phyloP scores from a whole-genome alignment of 2,888 invertebrate genomes.

The Drosophila flavopinicola region DNA sequence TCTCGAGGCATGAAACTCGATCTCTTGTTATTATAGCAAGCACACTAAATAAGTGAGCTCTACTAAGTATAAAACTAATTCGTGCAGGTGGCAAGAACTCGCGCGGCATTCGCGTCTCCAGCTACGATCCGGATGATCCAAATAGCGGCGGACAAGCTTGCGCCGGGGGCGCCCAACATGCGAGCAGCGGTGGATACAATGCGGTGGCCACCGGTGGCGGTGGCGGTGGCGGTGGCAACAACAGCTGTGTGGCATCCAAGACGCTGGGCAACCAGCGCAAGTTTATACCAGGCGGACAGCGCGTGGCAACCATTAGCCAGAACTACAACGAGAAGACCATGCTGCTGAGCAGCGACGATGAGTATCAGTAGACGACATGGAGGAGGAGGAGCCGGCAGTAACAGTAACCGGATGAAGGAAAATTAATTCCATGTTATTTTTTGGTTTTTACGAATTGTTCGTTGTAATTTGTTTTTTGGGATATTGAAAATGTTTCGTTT shows the following conservation, averaged over 20 bases:
- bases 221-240: conserved; percentile 68
- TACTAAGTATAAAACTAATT: conserved; percentile 46
- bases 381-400: background rate
- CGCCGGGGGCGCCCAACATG: conserved; percentile 43
- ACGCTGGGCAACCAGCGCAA: conserved; percentile 85
- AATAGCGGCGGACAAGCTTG: conserved; percentile 65
- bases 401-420: background rate
- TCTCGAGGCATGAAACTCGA: conserved; percentile 34
- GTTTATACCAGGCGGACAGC: conserved; percentile 88
- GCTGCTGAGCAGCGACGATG: conserved; percentile 97
- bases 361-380: conserved; percentile 88
- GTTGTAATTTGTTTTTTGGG: conserved; percentile 45
- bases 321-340: conserved; percentile 98
- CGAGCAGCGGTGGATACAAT: conserved; percentile 80
- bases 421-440: conserved; percentile 18
- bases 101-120: conserved; percentile 88
- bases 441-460: conserved; percentile 50
- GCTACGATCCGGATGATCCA: conserved; percentile 89
- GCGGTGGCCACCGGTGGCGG: conserved; percentile 68
- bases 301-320: conserved; percentile 91
- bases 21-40: conserved; percentile 6
- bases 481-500: conserved; percentile 41
- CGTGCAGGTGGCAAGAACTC: conserved; percentile 87
- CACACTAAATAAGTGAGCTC: conserved; percentile 6
- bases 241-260: conserved; percentile 85